Conservation (phyloP, 2,888 invertebrate species). For the Microplitis deprimator region DNA sequence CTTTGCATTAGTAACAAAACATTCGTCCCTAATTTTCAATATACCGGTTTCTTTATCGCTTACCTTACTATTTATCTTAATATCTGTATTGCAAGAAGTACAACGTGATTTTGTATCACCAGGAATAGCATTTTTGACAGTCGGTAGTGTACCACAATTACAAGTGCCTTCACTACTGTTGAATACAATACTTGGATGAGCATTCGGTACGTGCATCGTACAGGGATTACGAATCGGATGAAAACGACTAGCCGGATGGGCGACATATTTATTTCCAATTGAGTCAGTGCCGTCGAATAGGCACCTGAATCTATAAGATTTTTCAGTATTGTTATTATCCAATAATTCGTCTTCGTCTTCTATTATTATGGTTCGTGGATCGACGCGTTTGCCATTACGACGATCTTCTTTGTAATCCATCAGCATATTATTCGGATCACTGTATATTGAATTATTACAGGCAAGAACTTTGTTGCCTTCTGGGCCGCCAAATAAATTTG, state of each 20-base stretch:
- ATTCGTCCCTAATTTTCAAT: neutral
- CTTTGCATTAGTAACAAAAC: neutral
- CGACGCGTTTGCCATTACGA: neutral
- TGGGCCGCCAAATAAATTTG: neutral
- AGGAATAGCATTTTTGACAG: neutral
- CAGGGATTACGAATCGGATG: constrained; percentile 5
- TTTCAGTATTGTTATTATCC: neutral
- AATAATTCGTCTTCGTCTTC: neutral
- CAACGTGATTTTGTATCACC: neutral
- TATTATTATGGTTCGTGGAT: neutral
- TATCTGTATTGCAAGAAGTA: neutral
- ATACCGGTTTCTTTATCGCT: neutral
- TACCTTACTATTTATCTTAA: too few species aligned
- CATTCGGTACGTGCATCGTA: neutral
- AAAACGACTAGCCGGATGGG: neutral
- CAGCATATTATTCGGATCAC: neutral
- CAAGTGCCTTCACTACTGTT: neutral
- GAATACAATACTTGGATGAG: neutral
- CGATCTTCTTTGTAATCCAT: neutral
- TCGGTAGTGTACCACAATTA: neutral
- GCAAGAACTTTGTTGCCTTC: neutral
- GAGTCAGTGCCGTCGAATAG: neutral
- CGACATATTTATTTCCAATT: neutral
- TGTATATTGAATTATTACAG: neutral
- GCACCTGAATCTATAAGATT: neutral